Conservation (phyloP, 2,113 vertebrate species). For the Silurus asotus region DNA sequence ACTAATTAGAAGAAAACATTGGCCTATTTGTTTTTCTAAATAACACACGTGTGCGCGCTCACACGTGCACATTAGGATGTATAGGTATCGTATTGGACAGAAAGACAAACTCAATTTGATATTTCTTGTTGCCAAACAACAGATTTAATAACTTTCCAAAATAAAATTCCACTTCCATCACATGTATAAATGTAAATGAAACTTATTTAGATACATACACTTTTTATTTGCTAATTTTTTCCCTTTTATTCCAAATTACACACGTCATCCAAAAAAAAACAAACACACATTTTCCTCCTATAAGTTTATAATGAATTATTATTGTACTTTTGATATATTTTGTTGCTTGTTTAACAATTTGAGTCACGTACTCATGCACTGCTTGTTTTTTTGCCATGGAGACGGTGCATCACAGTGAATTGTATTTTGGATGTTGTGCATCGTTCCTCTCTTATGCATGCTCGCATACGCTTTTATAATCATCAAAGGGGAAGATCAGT, state of each 20-base stretch:
- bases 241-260: too few species aligned
- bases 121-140: neutral
- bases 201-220: neutral
- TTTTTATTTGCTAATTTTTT: neutral
- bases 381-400: neutral
- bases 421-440: neutral
- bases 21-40: neutral
- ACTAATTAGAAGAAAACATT: neutral
- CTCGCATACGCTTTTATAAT: neutral
- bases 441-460: neutral
- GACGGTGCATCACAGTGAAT: too few species aligned
- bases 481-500: conserved; percentile 21
- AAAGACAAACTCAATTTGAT: neutral
- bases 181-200: neutral
- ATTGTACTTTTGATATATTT: neutral
- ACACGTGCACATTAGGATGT: neutral
- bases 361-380: neutral
- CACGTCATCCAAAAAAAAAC: neutral
- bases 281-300: neutral
- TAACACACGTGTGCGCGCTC: neutral
- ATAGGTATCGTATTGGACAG: neutral
- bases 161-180: neutral
- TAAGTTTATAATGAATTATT: neutral
- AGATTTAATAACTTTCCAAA: neutral
- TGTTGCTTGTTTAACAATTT: neutral